Evolutionary conservation across 2,888 invertebrate genomes (phyloP).

Genomic region (Ethmia dodecea): DNA sequence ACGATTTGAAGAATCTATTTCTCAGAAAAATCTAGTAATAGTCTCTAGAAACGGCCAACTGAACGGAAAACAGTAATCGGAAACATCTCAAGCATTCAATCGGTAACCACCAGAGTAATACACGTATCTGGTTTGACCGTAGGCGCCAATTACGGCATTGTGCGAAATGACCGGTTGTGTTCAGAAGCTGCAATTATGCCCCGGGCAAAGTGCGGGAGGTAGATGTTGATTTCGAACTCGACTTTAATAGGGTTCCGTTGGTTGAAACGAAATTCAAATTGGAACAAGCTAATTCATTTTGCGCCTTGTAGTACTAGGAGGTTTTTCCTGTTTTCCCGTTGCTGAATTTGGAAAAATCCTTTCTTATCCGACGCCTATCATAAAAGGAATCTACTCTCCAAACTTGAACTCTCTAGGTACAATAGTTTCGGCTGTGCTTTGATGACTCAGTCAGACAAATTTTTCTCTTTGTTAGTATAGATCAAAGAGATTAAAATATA

Average conservation of each 20-base stretch:
- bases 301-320: too few relatives aligned
- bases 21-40: too few relatives aligned
- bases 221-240: conserved; percentile 3
- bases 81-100: conserved; percentile 6
- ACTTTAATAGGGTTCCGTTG: conserved; percentile 6
- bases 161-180: conserved; percentile 31
- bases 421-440: too few relatives aligned
- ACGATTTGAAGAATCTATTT: too few relatives aligned
- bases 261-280: background rate
- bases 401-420: too few relatives aligned
- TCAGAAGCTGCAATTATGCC: conserved; percentile 23
- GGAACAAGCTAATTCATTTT: background rate
- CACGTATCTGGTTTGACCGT: conserved; percentile 17
- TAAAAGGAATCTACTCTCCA: too few relatives aligned
- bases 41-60: background rate
- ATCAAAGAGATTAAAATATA: too few relatives aligned
- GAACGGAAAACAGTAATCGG: background rate
- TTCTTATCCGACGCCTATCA: too few relatives aligned
- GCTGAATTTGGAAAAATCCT: too few relatives aligned
- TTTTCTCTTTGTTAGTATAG: too few relatives aligned
- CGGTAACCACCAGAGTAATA: conserved; percentile 11
- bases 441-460: too few relatives aligned
- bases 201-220: conserved; percentile 18
- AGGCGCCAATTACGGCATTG: conserved; percentile 38
- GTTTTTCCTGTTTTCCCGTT: too few relatives aligned